These are phyloP conservation scores for Euphydryas editha DNA, from an alignment of 2,888 invertebrate genomes.

Conservation along the genomic window DNA sequence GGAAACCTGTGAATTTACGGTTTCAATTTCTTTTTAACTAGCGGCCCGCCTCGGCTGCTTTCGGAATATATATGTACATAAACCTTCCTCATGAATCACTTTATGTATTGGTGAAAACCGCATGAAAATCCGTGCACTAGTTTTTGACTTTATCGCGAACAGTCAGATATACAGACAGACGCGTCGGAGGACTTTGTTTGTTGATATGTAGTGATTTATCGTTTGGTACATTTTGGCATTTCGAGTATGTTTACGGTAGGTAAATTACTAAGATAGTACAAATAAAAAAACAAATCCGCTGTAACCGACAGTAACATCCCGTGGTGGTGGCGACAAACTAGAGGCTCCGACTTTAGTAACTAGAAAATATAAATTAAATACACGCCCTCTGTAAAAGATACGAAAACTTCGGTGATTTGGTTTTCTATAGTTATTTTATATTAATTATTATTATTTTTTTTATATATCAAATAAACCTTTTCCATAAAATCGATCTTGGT, in stretches of 20 bases:
- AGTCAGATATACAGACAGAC: no score
- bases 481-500: conserved; percentile 81
- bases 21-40: background rate
- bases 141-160: no score
- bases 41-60: no score
- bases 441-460: conserved; percentile 65
- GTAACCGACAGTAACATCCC: conserved; percentile 69
- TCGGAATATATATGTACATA: no score
- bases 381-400: conserved; percentile 8
- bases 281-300: conserved; percentile 54
- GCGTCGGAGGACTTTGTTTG: no score
- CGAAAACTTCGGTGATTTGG: conserved; percentile 75
- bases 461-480: conserved; percentile 82
- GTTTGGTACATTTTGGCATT: conserved; percentile 42
- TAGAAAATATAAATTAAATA: conserved; percentile 27
- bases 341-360: conserved; percentile 43
- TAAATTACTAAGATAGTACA: conserved; percentile 59
- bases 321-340: conserved; percentile 61
- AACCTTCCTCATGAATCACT: no score
- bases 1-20: background rate
- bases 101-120: no score
- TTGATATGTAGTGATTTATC: conserved; percentile 49
- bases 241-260: conserved; percentile 6
- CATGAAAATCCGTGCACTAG: no score
- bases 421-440: conserved; percentile 67